Evolutionary conservation across 1,140 invertebrate species (phyloP), one percentile per base, ranked within the genome.

Genomic region (Zaprionus inermis): DNA sequence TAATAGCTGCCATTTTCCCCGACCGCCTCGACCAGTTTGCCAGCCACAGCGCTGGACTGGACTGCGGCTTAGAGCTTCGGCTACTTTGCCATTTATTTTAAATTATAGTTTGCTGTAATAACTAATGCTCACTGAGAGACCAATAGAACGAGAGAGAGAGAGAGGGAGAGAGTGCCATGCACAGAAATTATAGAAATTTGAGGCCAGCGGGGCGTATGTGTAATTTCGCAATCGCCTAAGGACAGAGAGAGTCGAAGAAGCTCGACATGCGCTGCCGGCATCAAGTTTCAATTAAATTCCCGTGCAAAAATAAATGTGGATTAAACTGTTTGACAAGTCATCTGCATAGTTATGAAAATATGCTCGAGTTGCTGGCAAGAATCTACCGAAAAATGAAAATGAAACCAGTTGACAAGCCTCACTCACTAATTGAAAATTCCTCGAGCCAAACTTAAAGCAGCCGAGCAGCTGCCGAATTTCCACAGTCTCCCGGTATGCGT

Each of bases 81-180:
- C 83, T 86, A 86, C 82, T 86, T 86, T 88, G 82, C 83, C 83
- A 86, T 86, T 86, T 86, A 88, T 86, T 86, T 86, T 86, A 88
- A 86, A 86, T 86, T 86, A 86, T 86, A 86, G 82, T 86, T 86
- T 46, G 82, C 74, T 79, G 82, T 86, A 85, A 85, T 85, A 85
- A 85, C 82, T 86, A 85, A 85, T 82, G 84, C 82, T 78, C 76
- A 86, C 68, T 5, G 32, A 63, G 65, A 49, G 57, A 5, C 12
- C 11, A 14, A 14, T 14, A 56, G 38, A 36, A 11, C 38, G 32
- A 49, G 36, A 20, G 52, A 28, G 51, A 38, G 16, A 49, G 12
- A 28, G 36, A 28, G 54, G 28, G 44, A 18, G 52, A 55, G 36
- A 63, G 55, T n/a, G 24, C 24, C 22, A 24, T 76, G 82, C 72